Base-by-base conservation (phyloP, 2,888 invertebrate species). In the Cryptocheilus praepositus region DNA sequence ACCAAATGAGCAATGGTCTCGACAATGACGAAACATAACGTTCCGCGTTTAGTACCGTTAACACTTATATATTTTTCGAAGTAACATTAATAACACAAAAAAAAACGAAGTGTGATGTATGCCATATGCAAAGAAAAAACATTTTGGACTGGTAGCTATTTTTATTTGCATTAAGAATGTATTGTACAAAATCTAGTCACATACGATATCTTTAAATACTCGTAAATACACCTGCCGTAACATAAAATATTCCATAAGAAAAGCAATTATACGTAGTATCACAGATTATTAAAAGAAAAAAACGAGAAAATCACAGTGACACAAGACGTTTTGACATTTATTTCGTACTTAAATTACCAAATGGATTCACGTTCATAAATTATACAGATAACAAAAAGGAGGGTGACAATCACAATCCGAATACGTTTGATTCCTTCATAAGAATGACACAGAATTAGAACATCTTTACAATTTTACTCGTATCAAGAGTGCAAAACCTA, bases 301-400 rank as follows among this genome's bases (percentile, higher is more conserved):
- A 79, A 71, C 73, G 62, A 71, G 61, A 70, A 79, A 79, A 79
- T 79, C 79, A 79, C 79, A 79, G 77, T 79, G 79, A 79, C 75
- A 70, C 70, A 68, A 78, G 70, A 76, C 64, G 76, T 78, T 36
- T 66, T 65, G 64, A 67, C 60, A 67, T 66, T 61, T 74, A 70
- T 66, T 70, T 67, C 71, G 62, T 76, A 70, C 74, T 79, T 76
- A 76, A 77, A 77, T 74, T 79, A 78, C 74, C 63, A 65, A 52
- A 66, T 61, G 67, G 71, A 67, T 59, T 70, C 66, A 68, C 70
- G 61, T 64, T 53, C 61, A 73, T 72, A 76, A 79, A 79, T 78
- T 74, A 73, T 72, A 66, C 51, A 76, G 71, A 61, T 68, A 66
- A 72, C 64, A 69, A 71, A 70, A 67, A 36, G 36, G 36, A 11